A percentile compares a stretch with the other conserved stretches of the same genome.
Conservation (phyloP, 2,113 vertebrate genomes). For the Anguilla japonica region DNA sequence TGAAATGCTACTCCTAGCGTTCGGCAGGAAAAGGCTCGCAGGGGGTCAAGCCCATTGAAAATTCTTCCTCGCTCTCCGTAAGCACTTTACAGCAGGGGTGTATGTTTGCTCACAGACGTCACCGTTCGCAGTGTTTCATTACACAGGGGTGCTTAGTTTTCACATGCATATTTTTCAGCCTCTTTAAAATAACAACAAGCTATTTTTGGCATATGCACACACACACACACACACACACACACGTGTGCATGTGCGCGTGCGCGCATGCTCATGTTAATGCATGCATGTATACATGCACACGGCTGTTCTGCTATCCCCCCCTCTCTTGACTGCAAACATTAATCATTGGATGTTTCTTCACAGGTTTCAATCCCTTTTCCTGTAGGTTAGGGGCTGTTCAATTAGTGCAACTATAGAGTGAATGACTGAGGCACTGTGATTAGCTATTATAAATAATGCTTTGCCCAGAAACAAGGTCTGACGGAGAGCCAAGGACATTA, state of each 20-base stretch:
- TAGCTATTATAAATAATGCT: background rate
- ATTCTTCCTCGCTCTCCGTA: background rate
- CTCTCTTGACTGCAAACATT: background rate
- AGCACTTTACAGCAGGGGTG: background rate
- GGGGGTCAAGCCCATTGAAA: constrained; percentile 4
- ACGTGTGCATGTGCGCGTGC: too few relatives aligned
- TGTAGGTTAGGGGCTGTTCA: background rate
- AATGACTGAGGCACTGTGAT: background rate
- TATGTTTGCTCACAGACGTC: background rate
- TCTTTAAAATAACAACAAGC: background rate
- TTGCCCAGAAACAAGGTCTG: background rate
- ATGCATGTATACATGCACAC: background rate
- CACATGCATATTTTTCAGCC: background rate
- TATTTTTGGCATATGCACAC: background rate
- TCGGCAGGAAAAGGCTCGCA: background rate
- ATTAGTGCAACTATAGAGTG: background rate
- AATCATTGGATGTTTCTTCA: background rate
- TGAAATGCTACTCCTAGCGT: constrained; percentile 19
- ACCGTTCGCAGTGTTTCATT: background rate
- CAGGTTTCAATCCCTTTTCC: background rate
- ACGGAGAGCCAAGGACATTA: background rate
- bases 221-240: too few relatives aligned
- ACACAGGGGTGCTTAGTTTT: background rate
- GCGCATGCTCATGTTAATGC: background rate
- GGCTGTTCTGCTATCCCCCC: background rate